A percentile compares a stretch with the other conserved stretches of the same genome.
Evolutionary conservation across 2,888 invertebrate genomes (phyloP).

Genomic region (Siphlonurus alternatus): DNA sequence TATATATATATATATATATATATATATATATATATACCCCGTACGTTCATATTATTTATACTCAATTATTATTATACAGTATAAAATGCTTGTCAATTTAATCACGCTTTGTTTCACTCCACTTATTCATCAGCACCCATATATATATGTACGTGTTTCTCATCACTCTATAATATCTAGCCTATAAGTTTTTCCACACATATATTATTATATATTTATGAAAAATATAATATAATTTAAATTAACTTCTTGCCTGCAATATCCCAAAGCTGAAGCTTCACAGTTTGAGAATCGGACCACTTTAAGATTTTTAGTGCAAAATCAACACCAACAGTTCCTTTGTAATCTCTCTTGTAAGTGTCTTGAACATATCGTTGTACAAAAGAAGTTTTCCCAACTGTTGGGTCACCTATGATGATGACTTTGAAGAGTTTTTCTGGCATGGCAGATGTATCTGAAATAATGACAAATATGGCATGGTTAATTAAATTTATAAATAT

Average conservation of each 20-base stretch:
- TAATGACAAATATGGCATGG: background rate
- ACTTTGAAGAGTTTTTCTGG: slow-evolving; percentile 29
- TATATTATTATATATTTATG: no score
- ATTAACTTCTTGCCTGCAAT: slow-evolving; percentile 30
- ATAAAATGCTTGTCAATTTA: no score
- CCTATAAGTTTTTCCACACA: no score
- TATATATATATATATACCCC: no score
- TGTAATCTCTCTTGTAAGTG: slow-evolving; percentile 31
- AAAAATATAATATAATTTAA: background rate
- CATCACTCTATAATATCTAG: no score
- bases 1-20: no score
- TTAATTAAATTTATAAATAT: background rate
- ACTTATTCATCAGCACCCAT: no score
- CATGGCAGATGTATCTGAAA: slow-evolving; percentile 13
- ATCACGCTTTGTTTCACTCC: no score
- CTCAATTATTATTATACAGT: no score
- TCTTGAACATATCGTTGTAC: slow-evolving; percentile 36
- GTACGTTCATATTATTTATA: no score
- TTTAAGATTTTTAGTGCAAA: slow-evolving; percentile 38
- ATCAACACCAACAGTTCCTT: slow-evolving; percentile 38
- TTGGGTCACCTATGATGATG: slow-evolving; percentile 31
- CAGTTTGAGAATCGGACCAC: slow-evolving; percentile 33
- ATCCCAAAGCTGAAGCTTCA: slow-evolving; percentile 39
- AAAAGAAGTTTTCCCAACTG: slow-evolving; percentile 35
- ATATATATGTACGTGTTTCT: no score